Conservation (phyloP, 2,797 vertebrate genomes). For the Pitangus sulphuratus region DNA sequence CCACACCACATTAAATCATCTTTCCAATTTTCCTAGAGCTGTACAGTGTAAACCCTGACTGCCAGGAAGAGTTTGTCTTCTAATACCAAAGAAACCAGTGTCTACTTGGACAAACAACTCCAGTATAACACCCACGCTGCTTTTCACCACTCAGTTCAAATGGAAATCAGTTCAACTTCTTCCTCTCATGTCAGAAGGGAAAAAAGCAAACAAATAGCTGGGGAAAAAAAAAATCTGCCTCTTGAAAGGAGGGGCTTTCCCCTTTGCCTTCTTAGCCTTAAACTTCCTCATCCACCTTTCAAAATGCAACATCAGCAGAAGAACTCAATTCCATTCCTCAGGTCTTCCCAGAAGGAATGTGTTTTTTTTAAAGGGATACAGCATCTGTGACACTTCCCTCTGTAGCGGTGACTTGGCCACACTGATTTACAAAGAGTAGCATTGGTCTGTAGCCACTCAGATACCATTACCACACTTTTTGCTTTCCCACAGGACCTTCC, state of each 20-base stretch:
- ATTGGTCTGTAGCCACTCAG: background rate
- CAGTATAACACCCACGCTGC: background rate
- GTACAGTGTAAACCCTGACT: background rate
- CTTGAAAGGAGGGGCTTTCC: fast-evolving
- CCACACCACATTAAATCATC: background rate
- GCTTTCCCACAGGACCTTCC: background rate
- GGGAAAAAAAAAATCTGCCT: background rate
- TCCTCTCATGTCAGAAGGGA: background rate
- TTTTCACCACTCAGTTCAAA: background rate
- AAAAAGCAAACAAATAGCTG: background rate
- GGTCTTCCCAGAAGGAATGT: background rate
- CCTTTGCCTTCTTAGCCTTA: background rate
- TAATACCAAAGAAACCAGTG: background rate
- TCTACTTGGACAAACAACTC: background rate
- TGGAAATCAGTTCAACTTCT: background rate
- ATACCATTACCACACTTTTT: background rate
- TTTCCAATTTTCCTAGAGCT: background rate
- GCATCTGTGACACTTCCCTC: background rate
- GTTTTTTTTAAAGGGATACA: background rate
- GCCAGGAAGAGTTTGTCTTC: background rate
- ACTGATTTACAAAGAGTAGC: background rate
- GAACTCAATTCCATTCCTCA: background rate
- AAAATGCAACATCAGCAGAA: background rate
- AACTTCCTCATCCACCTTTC: background rate
- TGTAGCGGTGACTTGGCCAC: background rate